phyloP scores from a whole-genome alignment of 2,113 vertebrate species.

The Gobio gobio region DNA sequence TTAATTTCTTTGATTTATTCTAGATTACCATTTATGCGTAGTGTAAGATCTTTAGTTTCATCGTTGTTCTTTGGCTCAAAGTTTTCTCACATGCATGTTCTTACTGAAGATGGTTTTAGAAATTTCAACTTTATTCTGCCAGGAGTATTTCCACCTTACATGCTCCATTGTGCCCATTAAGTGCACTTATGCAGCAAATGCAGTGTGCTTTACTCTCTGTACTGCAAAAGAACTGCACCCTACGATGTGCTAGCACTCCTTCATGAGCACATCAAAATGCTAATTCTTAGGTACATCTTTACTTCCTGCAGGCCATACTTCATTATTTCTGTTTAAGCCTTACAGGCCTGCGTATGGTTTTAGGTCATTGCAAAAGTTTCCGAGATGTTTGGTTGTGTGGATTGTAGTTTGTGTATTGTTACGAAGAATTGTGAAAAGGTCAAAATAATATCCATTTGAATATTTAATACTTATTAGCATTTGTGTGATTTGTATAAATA shows the following conservation, averaged over 20 bases:
- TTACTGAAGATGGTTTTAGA: background rate
- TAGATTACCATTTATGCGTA: background rate
- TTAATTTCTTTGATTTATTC: background rate
- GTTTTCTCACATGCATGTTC: background rate
- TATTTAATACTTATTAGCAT: background rate
- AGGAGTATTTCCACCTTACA: background rate
- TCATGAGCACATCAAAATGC: background rate
- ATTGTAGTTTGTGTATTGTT: constrained; percentile 9
- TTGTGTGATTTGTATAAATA: constrained; percentile 18
- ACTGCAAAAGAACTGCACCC: background rate
- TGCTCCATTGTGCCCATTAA: constrained; percentile 30
- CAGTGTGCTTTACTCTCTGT: background rate
- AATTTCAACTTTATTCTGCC: constrained; percentile 23
- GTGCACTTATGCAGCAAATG: constrained; percentile 34
- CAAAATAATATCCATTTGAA: background rate
- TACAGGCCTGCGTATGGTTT: background rate
- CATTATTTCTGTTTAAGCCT: constrained; percentile 18
- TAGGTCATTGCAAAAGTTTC: background rate
- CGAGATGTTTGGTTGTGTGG: background rate
- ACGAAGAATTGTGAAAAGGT: constrained; percentile 17
- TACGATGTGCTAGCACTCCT: background rate
- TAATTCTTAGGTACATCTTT: background rate
- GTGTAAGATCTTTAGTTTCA: background rate
- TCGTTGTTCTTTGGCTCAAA: background rate
- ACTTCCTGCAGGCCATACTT: background rate